Base-by-base conservation (phyloP, 2,888 invertebrate species). In the Coecobrya sp. region DNA sequence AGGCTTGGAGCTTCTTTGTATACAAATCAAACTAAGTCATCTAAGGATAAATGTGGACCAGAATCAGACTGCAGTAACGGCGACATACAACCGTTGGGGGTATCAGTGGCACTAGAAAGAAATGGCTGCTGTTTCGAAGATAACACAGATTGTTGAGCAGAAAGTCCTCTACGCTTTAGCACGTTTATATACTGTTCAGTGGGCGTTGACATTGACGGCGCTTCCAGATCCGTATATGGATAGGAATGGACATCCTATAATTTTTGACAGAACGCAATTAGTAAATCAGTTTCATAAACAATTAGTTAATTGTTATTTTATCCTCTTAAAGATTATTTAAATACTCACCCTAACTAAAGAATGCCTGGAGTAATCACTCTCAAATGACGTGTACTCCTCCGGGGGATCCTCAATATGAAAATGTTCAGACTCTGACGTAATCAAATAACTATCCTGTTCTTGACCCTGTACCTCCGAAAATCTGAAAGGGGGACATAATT, bases 301-400 rank as follows among this genome's bases (percentile, higher is more conserved):
- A n/a, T n/a, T n/a, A n/a, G n/a, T n/a, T n/a, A n/a, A n/a, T n/a
- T n/a, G n/a, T n/a, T n/a, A n/a, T n/a, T n/a, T n/a, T n/a, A n/a
- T n/a, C n/a, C n/a, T n/a, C n/a, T n/a, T n/a, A n/a, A n/a, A n/a
- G n/a, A n/a, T n/a, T n/a, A n/a, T n/a, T n/a, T n/a, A n/a, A n/a
- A n/a, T n/a, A n/a, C n/a, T 19, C 7, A 16, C 27, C n/a, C 65
- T 19, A 19, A 11, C 30, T 11, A 45, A 16, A 0, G 85, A 65
- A 62, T 76, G 27, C 10, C 49, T 62, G 10, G 16, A 86, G 42
- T 81, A 79, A 16, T 79, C 91, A 19, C 62, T n/a, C 55, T 86
- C 86, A 86, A 91, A 91, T 10, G 81, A 86, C 16, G 62, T 27
- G 19, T 91, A 91, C 22, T 91, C 91, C 0, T 91, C 86, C 1